phyloP scores from a whole-genome alignment of 2,888 invertebrate species.

The Acanthoscelides obtectus region DNA sequence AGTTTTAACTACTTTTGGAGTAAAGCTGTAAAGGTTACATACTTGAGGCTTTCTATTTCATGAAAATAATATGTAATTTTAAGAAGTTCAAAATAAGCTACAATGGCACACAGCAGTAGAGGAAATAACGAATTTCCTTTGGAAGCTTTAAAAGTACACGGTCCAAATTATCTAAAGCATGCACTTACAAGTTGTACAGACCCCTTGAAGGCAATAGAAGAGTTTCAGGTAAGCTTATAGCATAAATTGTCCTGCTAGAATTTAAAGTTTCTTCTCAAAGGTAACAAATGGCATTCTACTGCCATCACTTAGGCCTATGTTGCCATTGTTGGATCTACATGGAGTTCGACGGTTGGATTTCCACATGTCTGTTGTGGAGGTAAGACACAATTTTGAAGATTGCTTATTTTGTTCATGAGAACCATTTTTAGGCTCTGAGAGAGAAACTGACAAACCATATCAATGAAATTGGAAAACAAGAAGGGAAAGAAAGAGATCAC shows the following conservation, averaged over 20 bases:
- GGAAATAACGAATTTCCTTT: constrained; percentile 40
- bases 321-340: constrained; percentile 91
- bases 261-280: constrained; percentile 43
- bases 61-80: no score
- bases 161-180: constrained; percentile 56
- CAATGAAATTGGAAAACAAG: constrained; percentile 74
- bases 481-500: constrained; percentile 68
- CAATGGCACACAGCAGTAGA: neutral
- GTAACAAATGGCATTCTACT: constrained; percentile 87
- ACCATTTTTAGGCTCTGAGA: constrained; percentile 53
- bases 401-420: constrained; percentile 7
- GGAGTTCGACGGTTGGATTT: constrained; percentile 90
- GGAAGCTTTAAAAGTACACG: constrained; percentile 45
- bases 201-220: constrained; percentile 96
- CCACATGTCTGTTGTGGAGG: constrained; percentile 88
- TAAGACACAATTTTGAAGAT: constrained; percentile 34
- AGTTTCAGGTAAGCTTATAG: constrained; percentile 72
- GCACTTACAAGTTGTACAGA: constrained; percentile 94
- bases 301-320: constrained; percentile 89
- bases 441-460: constrained; percentile 74
- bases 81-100: no score
- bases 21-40: no score
- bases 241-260: neutral
- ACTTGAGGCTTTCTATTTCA: no score
- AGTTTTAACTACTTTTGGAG: no score